Percentiles rank a stretch among this genome's conserved stretches.
phyloP scores from a whole-genome alignment of 2,797 vertebrate genomes.

The Etheostoma perlongum region DNA sequence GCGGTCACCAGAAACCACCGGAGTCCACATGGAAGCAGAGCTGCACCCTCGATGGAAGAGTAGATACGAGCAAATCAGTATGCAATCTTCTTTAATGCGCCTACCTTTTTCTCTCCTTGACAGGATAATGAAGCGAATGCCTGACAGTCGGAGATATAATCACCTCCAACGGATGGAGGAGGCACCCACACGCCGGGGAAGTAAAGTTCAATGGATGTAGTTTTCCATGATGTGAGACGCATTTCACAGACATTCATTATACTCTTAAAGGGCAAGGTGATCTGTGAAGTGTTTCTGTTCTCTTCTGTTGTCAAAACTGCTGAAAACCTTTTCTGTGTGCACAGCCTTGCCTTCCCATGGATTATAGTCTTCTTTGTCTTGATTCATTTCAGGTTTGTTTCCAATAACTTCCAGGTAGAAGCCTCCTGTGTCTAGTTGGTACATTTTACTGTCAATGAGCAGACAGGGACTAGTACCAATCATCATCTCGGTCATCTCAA shows the following conservation, averaged over 20 bases:
- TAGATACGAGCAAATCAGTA: conserved; percentile 3
- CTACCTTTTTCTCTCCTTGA: background rate
- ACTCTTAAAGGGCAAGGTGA: conserved; percentile 15
- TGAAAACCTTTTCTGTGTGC: too few species aligned
- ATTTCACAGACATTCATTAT: conserved; percentile 13
- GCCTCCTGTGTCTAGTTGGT: too few species aligned
- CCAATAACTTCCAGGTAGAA: too few species aligned
- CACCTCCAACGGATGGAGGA: background rate
- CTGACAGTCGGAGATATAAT: conserved; percentile 14
- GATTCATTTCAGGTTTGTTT: too few species aligned
- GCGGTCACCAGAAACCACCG: background rate
- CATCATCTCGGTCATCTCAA: too few species aligned
- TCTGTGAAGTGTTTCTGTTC: background rate
- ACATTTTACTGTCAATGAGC: too few species aligned
- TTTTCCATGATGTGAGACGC: background rate
- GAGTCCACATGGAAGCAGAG: background rate
- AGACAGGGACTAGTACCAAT: too few species aligned
- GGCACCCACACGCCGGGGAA: background rate
- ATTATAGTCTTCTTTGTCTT: too few species aligned
- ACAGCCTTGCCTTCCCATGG: too few species aligned
- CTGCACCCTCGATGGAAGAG: background rate
- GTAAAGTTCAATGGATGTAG: conserved; percentile 27
- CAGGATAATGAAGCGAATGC: conserved; percentile 14
- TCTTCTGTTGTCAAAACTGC: too few species aligned
- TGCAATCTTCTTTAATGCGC: conserved; percentile 2